A percentile compares a stretch with the other conserved stretches of the same genome.
Conservation (phyloP, 2,113 vertebrate genomes). For the Cyanoderma ruficeps region DNA sequence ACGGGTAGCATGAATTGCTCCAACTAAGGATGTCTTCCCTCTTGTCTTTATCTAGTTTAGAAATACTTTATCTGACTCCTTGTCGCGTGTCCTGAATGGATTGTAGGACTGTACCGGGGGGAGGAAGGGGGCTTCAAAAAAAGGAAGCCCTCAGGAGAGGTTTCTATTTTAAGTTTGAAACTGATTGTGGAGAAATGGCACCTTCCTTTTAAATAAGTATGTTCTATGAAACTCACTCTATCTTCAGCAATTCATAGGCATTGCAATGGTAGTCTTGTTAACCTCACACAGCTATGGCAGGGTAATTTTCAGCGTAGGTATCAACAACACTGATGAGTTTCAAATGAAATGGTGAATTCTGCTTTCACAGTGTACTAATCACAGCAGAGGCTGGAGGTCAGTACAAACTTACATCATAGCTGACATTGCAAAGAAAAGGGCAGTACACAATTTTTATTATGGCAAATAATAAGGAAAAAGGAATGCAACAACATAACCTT, state of each 20-base stretch:
- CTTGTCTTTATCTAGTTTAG: conserved; percentile 23
- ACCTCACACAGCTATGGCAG: not conserved
- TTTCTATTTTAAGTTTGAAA: conserved; percentile 30
- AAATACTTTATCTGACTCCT: not conserved
- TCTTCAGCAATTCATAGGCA: not conserved
- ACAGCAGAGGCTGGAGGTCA: not conserved
- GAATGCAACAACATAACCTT: not conserved
- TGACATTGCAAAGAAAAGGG: not conserved
- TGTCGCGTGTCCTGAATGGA: not conserved
- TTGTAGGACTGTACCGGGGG: not conserved
- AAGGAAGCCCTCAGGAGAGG: not conserved
- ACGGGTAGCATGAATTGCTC: not conserved
- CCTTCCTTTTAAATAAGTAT: not conserved
- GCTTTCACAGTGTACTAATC: not conserved
- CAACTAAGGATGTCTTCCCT: not conserved
- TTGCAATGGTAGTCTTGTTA: not conserved
- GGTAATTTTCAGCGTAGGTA: not conserved
- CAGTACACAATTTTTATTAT: not conserved
- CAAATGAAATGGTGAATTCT: not conserved
- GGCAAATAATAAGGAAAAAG: not conserved
- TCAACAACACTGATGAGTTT: not conserved
- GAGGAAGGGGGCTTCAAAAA: not conserved
- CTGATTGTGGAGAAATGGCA: not conserved
- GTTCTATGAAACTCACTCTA: not conserved
- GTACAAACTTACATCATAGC: not conserved